These are phyloP conservation scores for Griposia aprilina DNA, from an alignment of 2,888 invertebrate genomes.

Conservation along the genomic window DNA sequence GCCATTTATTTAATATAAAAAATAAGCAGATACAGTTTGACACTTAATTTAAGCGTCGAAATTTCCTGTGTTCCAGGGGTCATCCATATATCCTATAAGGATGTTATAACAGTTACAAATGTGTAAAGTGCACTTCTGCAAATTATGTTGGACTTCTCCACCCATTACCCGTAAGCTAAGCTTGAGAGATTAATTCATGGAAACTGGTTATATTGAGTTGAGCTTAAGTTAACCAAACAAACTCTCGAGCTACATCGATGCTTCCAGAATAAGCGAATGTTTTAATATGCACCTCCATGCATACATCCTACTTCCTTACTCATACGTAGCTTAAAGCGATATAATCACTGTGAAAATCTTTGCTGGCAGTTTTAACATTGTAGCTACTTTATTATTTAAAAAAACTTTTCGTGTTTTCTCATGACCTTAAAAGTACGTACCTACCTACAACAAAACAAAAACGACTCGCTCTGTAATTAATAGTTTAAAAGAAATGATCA, in stretches of 20 bases:
- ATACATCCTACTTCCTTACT: slow-evolving; percentile 6
- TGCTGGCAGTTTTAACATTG: neutral
- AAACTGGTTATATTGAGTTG: neutral
- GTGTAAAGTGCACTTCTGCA: neutral
- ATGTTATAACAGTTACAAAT: neutral
- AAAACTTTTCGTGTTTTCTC: neutral
- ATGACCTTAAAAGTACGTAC: neutral
- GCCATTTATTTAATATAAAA: neutral
- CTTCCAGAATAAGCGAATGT: slow-evolving; percentile 22
- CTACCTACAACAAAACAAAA: neutral
- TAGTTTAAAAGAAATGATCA: neutral
- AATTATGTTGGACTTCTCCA: neutral
- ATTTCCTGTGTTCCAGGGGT: neutral
- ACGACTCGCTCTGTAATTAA: neutral
- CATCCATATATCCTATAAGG: too few relatives aligned
- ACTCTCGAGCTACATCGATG: slow-evolving; percentile 12
- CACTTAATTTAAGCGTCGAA: neutral
- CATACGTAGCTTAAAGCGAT: slow-evolving; percentile 12
- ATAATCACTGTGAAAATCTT: neutral
- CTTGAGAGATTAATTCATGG: slow-evolving; percentile 5
- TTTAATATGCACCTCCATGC: slow-evolving; percentile 19
- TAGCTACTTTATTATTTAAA: neutral
- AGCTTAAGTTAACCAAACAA: slow-evolving; percentile 6
- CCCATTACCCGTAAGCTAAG: slow-evolving; percentile 3
- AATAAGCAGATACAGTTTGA: neutral